These are phyloP conservation scores for Cyclina sinensis DNA, from an alignment of 1,140 invertebrate genomes.

Conservation along the genomic window DNA sequence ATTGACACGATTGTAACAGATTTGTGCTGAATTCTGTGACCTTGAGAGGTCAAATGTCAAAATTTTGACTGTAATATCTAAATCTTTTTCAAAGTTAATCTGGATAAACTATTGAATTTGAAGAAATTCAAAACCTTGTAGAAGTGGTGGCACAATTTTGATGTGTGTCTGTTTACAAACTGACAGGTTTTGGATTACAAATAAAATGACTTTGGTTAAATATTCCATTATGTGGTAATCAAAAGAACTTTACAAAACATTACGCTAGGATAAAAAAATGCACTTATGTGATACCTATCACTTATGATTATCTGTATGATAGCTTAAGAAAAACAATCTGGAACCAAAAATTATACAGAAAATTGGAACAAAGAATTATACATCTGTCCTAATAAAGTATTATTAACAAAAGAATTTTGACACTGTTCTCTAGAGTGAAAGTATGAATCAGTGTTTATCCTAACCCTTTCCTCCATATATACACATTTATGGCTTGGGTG, in stretches of 20 bases:
- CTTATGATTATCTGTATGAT: neutral
- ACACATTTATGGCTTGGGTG: no score
- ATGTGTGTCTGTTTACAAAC: neutral
- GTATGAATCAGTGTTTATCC: neutral
- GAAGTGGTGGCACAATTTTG: neutral
- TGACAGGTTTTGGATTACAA: slow-evolving; percentile 28
- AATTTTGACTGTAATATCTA: neutral
- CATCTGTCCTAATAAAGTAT: neutral
- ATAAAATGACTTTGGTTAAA: neutral
- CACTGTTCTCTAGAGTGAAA: neutral
- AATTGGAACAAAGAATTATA: neutral
- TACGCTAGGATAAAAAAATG: neutral
- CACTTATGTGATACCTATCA: neutral
- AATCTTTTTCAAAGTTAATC: neutral
- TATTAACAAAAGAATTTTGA: neutral
- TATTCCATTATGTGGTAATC: neutral
- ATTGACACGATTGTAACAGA: neutral
- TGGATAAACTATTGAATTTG: neutral
- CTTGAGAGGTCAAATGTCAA: neutral
- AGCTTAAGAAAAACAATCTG: no score
- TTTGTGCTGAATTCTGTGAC: slow-evolving; percentile 2
- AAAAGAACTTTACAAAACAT: neutral
- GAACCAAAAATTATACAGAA: no score
- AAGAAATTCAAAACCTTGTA: neutral
- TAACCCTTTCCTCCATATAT: no score